A percentile compares a stretch with the other conserved stretches of the same genome.
Evolutionary conservation across 2,888 invertebrate species (phyloP).

Genomic region (Heliconius charithonia): DNA sequence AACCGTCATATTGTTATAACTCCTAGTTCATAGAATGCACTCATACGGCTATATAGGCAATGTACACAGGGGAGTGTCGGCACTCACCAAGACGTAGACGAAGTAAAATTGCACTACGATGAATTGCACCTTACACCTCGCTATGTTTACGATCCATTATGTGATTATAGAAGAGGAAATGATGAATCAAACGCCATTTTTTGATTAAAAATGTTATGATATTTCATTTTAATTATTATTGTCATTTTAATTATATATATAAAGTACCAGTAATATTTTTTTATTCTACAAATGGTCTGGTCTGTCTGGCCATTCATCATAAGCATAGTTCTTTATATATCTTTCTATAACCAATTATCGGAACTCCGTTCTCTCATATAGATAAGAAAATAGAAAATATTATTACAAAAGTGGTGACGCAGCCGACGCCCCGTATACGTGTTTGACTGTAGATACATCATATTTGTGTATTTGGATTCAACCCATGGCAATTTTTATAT

Average conservation of each 20-base stretch:
- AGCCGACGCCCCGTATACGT: too few relatives aligned
- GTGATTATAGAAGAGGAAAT: slow-evolving; percentile 11
- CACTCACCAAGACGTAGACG: slow-evolving; percentile 36
- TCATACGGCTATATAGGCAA: neutral
- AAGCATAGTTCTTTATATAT: too few relatives aligned
- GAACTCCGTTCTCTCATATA: neutral
- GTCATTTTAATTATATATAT: too few relatives aligned
- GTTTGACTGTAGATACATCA: neutral
- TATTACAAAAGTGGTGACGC: neutral
- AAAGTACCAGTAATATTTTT: too few relatives aligned
- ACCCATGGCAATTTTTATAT: neutral
- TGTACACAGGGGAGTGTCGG: slow-evolving; percentile 14
- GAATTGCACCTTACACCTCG: slow-evolving; percentile 61
- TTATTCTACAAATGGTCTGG: neutral
- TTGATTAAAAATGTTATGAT: slow-evolving; percentile 38
- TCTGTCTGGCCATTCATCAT: too few relatives aligned
- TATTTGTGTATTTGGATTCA: neutral
- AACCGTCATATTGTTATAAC: neutral
- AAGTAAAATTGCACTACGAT: slow-evolving; percentile 67
- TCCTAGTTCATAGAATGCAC: neutral
- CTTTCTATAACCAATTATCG: neutral
- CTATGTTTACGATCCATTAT: slow-evolving; percentile 62
- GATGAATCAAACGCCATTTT: neutral
- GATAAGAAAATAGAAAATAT: slow-evolving; percentile 1
- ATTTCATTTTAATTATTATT: too few relatives aligned